These are phyloP conservation scores for Microctonus hyperodae DNA, from an alignment of 2,888 invertebrate species.

Conservation along the genomic window DNA sequence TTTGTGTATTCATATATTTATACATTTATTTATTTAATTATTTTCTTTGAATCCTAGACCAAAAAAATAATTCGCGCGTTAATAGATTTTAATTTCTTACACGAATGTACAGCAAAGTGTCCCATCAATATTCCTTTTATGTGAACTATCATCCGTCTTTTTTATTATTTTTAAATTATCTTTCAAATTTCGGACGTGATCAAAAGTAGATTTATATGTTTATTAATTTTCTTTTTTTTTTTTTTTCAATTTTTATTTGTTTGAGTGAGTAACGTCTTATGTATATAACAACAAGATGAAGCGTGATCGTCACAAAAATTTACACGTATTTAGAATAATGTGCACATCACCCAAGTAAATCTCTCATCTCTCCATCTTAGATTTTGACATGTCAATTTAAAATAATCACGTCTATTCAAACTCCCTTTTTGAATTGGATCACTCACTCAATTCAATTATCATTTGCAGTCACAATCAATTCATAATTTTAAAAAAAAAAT, in stretches of 20 bases:
- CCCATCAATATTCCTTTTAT: not conserved
- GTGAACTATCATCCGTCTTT: not conserved
- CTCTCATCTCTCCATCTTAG: not conserved
- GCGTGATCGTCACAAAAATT: slow-evolving; percentile 60
- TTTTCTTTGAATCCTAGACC: slow-evolving; percentile 16
- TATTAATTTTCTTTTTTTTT: slow-evolving; percentile 12
- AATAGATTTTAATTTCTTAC: not conserved
- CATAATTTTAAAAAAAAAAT: not conserved
- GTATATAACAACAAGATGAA: slow-evolving; percentile 64
- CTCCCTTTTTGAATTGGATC: not conserved
- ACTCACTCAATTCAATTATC: not conserved
- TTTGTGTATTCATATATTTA: not conserved
- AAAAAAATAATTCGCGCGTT: not conserved
- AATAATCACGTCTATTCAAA: slow-evolving; percentile 9
- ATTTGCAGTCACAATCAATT: not conserved
- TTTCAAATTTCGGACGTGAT: slow-evolving; percentile 11
- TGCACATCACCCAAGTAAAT: slow-evolving; percentile 35
- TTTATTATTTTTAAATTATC: slow-evolving; percentile 16
- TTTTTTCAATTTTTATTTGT: slow-evolving; percentile 26
- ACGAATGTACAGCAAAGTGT: not conserved
- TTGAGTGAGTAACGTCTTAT: slow-evolving; percentile 60
- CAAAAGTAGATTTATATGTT: slow-evolving; percentile 29
- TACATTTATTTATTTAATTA: slow-evolving; percentile 6
- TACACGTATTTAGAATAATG: slow-evolving; percentile 61
- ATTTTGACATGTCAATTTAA: not conserved